Evolutionary conservation across 2,888 invertebrate genomes (phyloP).

Genomic region (Xestobium rufovillosum): DNA sequence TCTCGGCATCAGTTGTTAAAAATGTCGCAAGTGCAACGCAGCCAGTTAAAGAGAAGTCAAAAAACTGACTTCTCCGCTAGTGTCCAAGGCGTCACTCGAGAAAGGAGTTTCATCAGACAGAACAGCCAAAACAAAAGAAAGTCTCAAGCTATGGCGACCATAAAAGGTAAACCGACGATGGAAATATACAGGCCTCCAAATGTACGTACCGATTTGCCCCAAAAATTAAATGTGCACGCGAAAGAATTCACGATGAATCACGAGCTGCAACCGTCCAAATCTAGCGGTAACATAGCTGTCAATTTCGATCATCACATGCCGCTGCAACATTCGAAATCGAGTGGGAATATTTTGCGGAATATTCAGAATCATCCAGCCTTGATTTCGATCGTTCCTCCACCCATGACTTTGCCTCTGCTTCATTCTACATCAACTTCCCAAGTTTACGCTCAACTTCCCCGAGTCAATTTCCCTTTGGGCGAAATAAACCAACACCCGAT

Average conservation of each 20-base stretch:
- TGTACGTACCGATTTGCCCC: conserved; percentile 36
- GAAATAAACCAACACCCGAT: conserved; percentile 34
- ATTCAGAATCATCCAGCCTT: conserved; percentile 27
- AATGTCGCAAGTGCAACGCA: conserved; percentile 26
- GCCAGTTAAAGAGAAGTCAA: conserved; percentile 36
- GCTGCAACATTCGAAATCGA: conserved; percentile 46
- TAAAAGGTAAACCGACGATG: conserved; percentile 72
- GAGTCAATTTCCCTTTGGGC: conserved; percentile 52
- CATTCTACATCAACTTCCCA: conserved; percentile 58
- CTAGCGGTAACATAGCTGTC: conserved; percentile 37
- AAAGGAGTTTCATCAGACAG: conserved; percentile 62
- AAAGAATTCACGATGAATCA: conserved; percentile 83
- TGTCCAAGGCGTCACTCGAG: conserved; percentile 51
- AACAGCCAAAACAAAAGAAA: conserved; percentile 56
- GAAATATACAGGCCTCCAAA: conserved; percentile 85
- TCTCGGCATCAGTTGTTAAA: conserved; percentile 9
- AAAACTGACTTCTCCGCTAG: conserved; percentile 48
- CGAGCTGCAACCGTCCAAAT: conserved; percentile 44
- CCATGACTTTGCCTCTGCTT: conserved; percentile 42
- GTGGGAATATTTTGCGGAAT: conserved; percentile 64
- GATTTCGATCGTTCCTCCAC: conserved; percentile 32
- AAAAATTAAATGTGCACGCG: conserved; percentile 76
- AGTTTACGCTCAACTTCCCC: conserved; percentile 53
- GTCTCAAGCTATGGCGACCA: conserved; percentile 61
- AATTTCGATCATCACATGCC: conserved; percentile 33